Conservation (phyloP, 92 coral and sea anemone genomes). For the Meandrina meandrites region DNA sequence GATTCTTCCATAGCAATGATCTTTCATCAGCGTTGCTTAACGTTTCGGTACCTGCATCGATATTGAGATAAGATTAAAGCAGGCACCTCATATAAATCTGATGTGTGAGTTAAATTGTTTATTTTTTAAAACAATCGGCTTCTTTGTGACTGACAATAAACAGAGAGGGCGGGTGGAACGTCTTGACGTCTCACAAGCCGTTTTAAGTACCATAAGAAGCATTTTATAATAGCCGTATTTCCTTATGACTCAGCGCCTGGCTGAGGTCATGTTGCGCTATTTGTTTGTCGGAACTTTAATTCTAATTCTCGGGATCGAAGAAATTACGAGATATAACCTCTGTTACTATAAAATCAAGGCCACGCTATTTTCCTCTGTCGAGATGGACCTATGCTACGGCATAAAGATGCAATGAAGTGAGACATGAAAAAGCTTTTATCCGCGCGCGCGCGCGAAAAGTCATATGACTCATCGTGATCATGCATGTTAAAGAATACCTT, state of each 20-base stretch:
- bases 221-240: slow-evolving; percentile 1
- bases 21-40: background rate
- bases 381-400: too few species aligned
- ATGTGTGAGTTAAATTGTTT: background rate
- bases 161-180: background rate
- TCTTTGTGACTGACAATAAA: background rate
- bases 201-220: background rate
- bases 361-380: too few species aligned
- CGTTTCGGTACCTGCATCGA: background rate
- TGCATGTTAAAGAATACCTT: too few species aligned
- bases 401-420: too few species aligned
- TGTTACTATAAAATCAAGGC: too few species aligned
- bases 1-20: background rate
- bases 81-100: background rate
- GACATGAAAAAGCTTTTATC: too few species aligned
- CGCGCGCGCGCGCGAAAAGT: too few species aligned
- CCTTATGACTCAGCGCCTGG: background rate
- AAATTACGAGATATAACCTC: too few species aligned
- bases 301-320: too few species aligned
- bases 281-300: too few species aligned
- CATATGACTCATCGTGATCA: too few species aligned
- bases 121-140: background rate
- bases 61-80: background rate
- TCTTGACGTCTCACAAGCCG: background rate
- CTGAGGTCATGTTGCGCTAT: background rate